Evolutionary conservation across 2,797 vertebrate genomes (phyloP), one percentile per base, ranked within the genome.

Genomic region (Siniperca obscura): DNA sequence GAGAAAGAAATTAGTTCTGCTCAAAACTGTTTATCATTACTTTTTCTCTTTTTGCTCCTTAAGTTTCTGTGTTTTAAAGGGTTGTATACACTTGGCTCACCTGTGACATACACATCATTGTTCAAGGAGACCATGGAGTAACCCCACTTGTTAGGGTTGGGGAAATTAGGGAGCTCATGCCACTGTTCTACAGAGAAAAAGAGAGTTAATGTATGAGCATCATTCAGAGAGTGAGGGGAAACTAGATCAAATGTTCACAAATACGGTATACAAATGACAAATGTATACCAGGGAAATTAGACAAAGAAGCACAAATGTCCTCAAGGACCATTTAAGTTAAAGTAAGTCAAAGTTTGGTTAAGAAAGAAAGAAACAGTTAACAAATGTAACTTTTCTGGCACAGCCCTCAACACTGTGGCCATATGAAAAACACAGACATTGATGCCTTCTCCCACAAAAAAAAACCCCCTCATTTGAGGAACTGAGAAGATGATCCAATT

Each of bases 141-240:
- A 65, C 98, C 98, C 98, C 97, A 99, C 86, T 99, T 99, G 94
- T 99, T 97, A 86, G 97, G 96, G 90, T 99, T 98, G 0, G 98
- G 98, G 83, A 99, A 99, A 90, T 97, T 97, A 0, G 98, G 97
- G 40, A 99, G 97, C 42, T 95, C 93, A 81, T 96, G 95, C 98
- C 98, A 99, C 77, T 62, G 91, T 84, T 96, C 98, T 99, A 85
- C 71, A 81, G 65, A 82, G 62, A 25, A 72, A 70, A 81, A 36
- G 21, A 59, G 27, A 52, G 8, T 64, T 50, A 2, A 69, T 72
- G 17, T 71, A 69, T 50, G 38, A 65, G 10, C 6, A 61, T 57
- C 38, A 68, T 38, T 76, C 19, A 78, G 13, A n/a, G 34, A 64
- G 19, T 16, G 55, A 71, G 11, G 12, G 9, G 6, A 52, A 71